phyloP scores from a whole-genome alignment of 2,797 vertebrate species.

The Furcifer pardalis region DNA sequence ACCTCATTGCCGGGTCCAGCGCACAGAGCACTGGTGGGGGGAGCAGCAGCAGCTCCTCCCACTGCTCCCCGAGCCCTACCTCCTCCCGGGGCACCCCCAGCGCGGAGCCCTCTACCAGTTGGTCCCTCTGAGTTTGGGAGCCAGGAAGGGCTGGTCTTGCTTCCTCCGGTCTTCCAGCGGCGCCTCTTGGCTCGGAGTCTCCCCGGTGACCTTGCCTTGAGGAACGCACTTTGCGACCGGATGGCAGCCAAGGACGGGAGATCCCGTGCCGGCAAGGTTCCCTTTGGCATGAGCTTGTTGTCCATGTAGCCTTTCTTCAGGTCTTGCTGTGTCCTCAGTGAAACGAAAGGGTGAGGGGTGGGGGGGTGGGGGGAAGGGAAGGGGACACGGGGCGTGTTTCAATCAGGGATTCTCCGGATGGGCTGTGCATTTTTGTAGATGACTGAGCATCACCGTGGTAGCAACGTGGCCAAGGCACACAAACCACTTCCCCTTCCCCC shows the following conservation, averaged over 20 bases:
- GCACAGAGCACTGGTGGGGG: constrained; percentile 77
- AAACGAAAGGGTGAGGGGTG: constrained; percentile 1
- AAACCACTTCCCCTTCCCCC: constrained; percentile 7
- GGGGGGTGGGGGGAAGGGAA: neutral
- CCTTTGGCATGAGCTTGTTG: constrained; percentile 37
- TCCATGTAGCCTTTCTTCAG: constrained; percentile 57
- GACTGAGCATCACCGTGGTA: constrained; percentile 54
- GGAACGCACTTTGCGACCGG: constrained; percentile 63
- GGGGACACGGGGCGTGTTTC: constrained; percentile 70
- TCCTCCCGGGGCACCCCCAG: constrained; percentile 89
- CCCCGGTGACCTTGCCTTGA: constrained; percentile 75
- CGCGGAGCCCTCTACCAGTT: constrained; percentile 87
- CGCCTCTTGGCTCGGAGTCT: constrained; percentile 26
- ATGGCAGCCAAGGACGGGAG: constrained; percentile 50
- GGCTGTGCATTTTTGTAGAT: constrained; percentile 25
- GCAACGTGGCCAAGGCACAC: constrained; percentile 20
- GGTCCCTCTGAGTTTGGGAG: constrained; percentile 84
- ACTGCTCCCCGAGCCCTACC: constrained; percentile 89
- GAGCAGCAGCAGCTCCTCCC: constrained; percentile 74
- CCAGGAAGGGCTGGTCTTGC: constrained; percentile 11
- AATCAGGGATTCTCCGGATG: constrained; percentile 75
- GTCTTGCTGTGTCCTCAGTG: constrained; percentile 69
- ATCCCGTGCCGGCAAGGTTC: constrained; percentile 53
- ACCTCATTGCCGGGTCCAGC: constrained; percentile 82
- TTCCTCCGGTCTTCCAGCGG: constrained; percentile 23